Conservation (phyloP, 2,888 invertebrate species). For the Melinopterus prodromus region DNA sequence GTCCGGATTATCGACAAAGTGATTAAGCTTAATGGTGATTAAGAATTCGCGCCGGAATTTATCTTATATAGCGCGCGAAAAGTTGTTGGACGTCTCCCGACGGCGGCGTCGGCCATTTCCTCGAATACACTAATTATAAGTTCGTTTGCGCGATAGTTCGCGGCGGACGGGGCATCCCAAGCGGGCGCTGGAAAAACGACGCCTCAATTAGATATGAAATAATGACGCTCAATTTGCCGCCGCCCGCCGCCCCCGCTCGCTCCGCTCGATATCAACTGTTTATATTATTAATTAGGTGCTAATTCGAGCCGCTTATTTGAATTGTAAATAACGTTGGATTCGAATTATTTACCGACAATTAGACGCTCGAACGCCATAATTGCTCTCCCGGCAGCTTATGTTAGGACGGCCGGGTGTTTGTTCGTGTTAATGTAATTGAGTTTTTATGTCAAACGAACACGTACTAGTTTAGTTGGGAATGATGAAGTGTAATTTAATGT, state of each 20-base stretch:
- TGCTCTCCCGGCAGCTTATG: neutral
- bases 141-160: conserved; percentile 25
- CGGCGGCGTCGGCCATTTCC: conserved; percentile 9
- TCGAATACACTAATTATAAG: conserved; percentile 26
- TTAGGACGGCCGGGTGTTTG: neutral
- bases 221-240: neutral
- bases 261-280: neutral
- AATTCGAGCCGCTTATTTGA: conserved; percentile 27
- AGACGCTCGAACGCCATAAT: conserved; percentile 14
- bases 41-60: conserved; percentile 21
- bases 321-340: conserved; percentile 29
- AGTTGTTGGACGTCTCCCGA: conserved; percentile 16
- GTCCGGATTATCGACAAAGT: conserved; percentile 21
- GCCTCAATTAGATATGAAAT: neutral
- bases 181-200: conserved; percentile 15
- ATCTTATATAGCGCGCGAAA: conserved; percentile 20
- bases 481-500: neutral
- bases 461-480: neutral
- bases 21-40: conserved; percentile 24
- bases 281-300: conserved; percentile 8
- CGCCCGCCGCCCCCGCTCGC: neutral
- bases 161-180: neutral
- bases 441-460: neutral
- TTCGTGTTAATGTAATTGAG: neutral
- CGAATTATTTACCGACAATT: conserved; percentile 30